Evolutionary conservation across 2,888 invertebrate species (phyloP), one percentile per base, ranked within the genome.

Genomic region (Taphrorychus bicolor): DNA sequence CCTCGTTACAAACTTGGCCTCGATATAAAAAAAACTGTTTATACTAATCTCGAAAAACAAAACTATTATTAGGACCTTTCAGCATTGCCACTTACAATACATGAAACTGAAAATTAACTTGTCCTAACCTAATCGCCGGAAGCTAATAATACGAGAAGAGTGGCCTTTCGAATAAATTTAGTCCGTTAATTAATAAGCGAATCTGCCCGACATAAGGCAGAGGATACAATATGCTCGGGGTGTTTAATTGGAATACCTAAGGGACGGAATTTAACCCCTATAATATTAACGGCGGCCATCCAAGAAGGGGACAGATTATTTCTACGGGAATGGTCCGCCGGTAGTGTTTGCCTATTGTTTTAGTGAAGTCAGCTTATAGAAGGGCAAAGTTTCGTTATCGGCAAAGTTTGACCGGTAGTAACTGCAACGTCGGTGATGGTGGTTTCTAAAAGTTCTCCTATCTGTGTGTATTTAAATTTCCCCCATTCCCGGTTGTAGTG

Each of bases 191-290:
- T 66, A 66, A 66, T 66, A 66, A 66, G 48, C 57, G 58, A 54
- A 61, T 66, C 66, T 54, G 48, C 56, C 56, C 21, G 42, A 60
- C 54, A 57, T 61, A 23, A 56, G 61, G 66, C 21, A 64, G 42
- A 52, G 54, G 32, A 66, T 66, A 66, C 60, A 56, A 49, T 66
- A 66, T 60, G 66, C 49, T 52, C 41, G 51, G 57, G 61, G 66
- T 66, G 61, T 66, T 61, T 66, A 66, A 66, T 66, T 66, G 66
- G 61, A 57, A 61, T 61, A 66, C 61, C 66, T 66, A 48, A 45
- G 66, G 56, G 61, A 57, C 57, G 48, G 23, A 57, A 61, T 32
- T 61, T 61, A 61, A 61, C 61, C 66, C 57, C 51, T 57, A 57
- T 58, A 61, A 59, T 57, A 66, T 66, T 66, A 66, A 61, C 61